Base-by-base conservation (phyloP, 1,140 invertebrate genomes). In the Caenorhabditis briggsae region DNA sequence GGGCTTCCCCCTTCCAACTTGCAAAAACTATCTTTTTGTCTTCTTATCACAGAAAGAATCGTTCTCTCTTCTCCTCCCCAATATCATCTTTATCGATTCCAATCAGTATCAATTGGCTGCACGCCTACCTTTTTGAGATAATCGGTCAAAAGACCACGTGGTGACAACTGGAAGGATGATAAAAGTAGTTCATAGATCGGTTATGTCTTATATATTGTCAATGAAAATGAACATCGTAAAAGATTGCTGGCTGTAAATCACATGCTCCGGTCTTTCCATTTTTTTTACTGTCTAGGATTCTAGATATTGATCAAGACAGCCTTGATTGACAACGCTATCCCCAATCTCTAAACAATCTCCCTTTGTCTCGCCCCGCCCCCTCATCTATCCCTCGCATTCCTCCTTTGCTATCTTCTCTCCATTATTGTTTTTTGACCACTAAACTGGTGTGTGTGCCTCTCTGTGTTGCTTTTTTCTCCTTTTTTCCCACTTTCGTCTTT, bases 91-190 rank as follows among this genome's bases (percentile, higher is more conserved):
- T n/a, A 65, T 78, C 41, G 70, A 78, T 78, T 78, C 33, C 5
- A 46, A 74, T 74, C 18, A 23, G n/a, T 78, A 78, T 78, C 70
- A 25, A 70, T 46, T 41, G 33, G 5, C 70, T 78, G 70, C 70
- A 78, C 70, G 70, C 70, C 70, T 78, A 50, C n/a, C n/a, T 50
- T 74, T 65, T 16, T 41, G 64, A 70, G 64, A 70, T 70, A 46
- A 70, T 18, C 64, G 64, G 64, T 48, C 64, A 43, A 70, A 46
- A 70, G 64, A 70, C 64, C 64, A 70, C 64, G 64, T 70, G 64
- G 59, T 23, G 20, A 23, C 11, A 61, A 61, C 9, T 25, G 25
- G 59, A 61, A 25, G 23, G 14, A 12, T 8, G 41, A 18, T 9
- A 16, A 1, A 5, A 46, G 43, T 70, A 5, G 43, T 70, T 46